Base-by-base conservation (phyloP, 2,888 invertebrate genomes). In the Zygogramma bicolorata region DNA sequence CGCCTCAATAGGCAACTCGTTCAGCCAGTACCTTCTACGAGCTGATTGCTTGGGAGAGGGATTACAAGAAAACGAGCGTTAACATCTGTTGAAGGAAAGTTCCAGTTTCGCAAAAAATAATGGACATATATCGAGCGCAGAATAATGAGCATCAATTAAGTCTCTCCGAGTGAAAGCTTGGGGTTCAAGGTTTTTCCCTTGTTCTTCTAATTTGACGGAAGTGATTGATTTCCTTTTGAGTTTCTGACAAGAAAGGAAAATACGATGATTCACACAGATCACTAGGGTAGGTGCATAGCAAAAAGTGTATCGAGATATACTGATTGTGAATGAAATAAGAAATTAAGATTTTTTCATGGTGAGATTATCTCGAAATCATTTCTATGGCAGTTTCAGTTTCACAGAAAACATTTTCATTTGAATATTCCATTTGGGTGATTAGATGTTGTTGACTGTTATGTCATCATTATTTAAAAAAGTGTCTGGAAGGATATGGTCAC, bases 121-220 rank as follows among this genome's bases (percentile, higher is more conserved):
- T 75, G 76, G 73, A 63, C 71, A 67, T 70, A 76, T 76, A 78
- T 78, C 72, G 75, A 71, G 68, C 60, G 71, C 70, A 72, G 75
- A 73, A 76, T 78, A 76, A 78, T 77, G 73, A 76, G 70, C 73
- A 73, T 71, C 75, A 75, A 78, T 78, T 78, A 78, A 70, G 73
- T 70, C 25, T 65, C 60, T 65, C 68, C 38, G 49, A 71, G 61
- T 69, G 69, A 77, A 75, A 71, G 57, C 62, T 70, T 69, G 66
- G 65, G 61, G 62, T 27, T 66, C 61, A 46, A 49, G 71, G 76
- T 78, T 73, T 74, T 75, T 62, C 71, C 70, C 59, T 68, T 73
- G 75, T 75, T 77, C 74, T 65, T 65, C 65, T 75, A 71, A 76
- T 74, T 78, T 74, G 73, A 71, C 70, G 70, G 70, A 68, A 67